phyloP scores from a whole-genome alignment of 2,888 invertebrate species.

The Agrotis ipsilon region DNA sequence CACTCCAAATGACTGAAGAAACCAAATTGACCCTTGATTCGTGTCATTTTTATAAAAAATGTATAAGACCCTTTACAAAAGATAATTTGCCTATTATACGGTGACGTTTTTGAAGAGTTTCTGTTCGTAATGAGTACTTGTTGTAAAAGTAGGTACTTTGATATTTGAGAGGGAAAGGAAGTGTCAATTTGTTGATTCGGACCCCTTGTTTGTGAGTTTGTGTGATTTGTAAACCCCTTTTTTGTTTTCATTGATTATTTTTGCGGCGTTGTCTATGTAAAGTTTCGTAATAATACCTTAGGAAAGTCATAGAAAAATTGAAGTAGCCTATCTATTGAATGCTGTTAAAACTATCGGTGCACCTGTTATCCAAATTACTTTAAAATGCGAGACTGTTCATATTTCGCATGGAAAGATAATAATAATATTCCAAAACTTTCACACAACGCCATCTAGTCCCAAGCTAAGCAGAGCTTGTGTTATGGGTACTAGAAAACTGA shows the following conservation, averaged over 20 bases:
- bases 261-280: not conserved
- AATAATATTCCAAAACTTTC: too few species aligned
- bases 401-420: too few species aligned
- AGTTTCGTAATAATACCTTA: too few species aligned
- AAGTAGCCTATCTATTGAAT: too few species aligned
- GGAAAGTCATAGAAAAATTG: too few species aligned
- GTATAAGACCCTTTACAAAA: slow-evolving; percentile 40
- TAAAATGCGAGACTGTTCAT: too few species aligned
- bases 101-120: slow-evolving; percentile 49
- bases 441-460: too few species aligned
- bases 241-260: not conserved
- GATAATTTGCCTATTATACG: slow-evolving; percentile 55
- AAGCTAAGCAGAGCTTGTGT: too few species aligned
- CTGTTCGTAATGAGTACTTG: slow-evolving; percentile 49
- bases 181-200: slow-evolving; percentile 3
- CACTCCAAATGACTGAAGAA: slow-evolving; percentile 70
- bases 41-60: slow-evolving; percentile 48
- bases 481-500: too few species aligned
- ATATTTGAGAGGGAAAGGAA: slow-evolving; percentile 27
- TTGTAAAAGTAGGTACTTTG: slow-evolving; percentile 30
- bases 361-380: too few species aligned
- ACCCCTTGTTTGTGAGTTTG: not conserved
- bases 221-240: not conserved
- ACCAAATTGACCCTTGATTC: slow-evolving; percentile 69
- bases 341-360: too few species aligned